A percentile compares a stretch with the other conserved stretches of the same genome.
Evolutionary conservation across 2,113 vertebrate genomes (phyloP).

Genomic region (Cottus gobio): DNA sequence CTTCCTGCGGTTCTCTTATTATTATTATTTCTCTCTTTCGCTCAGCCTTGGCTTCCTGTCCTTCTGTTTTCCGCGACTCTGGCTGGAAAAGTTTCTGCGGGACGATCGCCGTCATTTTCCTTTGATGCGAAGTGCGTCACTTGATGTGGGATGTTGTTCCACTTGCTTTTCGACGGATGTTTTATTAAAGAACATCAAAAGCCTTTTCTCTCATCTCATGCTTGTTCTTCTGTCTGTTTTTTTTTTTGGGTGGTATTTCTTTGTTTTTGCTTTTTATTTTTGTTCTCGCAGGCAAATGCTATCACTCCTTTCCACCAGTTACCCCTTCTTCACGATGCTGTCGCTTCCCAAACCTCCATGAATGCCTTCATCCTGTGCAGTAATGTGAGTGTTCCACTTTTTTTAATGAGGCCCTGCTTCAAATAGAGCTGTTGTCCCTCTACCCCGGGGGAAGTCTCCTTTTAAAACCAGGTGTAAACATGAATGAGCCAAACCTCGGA

Average conservation of each 20-base stretch:
- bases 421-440: conserved; percentile 61
- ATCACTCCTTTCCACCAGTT: background rate
- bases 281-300: conserved; percentile 1
- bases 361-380: conserved; percentile 46
- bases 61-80: background rate
- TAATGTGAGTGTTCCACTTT: conserved; percentile 48
- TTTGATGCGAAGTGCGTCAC: conserved; percentile 30
- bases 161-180: conserved; percentile 53
- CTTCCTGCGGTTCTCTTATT: conserved; percentile 4
- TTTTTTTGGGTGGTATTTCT: conserved; percentile 48
- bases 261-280: conserved; percentile 7
- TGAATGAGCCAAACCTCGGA: conserved; percentile 65
- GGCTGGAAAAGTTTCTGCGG: conserved; percentile 14
- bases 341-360: conserved; percentile 28
- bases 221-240: conserved; percentile 42
- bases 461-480: conserved; percentile 47
- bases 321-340: conserved; percentile 1
- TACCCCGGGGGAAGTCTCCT: conserved; percentile 27
- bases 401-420: conserved; percentile 66
- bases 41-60: conserved; percentile 34
- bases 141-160: conserved; percentile 27
- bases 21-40: background rate
- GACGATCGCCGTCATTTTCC: conserved; percentile 17
- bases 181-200: conserved; percentile 56
- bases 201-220: conserved; percentile 35